Evolutionary conservation across 2,888 invertebrate genomes (phyloP), one percentile per base, ranked within the genome.

Genomic region (Elmis aenea): DNA sequence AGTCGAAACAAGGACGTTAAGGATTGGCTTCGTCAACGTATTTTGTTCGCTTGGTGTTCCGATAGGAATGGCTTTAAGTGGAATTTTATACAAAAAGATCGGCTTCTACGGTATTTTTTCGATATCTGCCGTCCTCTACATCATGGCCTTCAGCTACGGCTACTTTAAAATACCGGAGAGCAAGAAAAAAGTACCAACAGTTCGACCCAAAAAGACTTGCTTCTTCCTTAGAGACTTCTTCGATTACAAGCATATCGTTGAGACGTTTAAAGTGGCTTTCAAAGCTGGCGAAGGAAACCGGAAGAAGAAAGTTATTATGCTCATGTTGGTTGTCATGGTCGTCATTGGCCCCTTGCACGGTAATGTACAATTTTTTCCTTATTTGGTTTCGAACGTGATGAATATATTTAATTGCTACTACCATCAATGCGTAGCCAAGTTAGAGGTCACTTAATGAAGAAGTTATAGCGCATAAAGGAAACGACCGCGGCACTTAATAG

Each of bases 1-100:
- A 2, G 79, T 85, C 45, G 83, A 89, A 62, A 84, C 83, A 52
- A 77, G 91, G 51, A 92, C 92, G 12, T 71, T 88, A 26, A 70
- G 92, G 44, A 88, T 93, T 54, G 90, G 91, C 13, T 81, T 92
- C 31, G 83, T 90, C 46, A 93, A 93, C 68, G 77, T 91, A 4
- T 91, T 90, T 66, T 82, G 89, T 52, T 91, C 91, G 1, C 70
- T 92, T 26, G 90, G 92, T 13, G 84, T 90, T 35, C 90, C 92
- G 1, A 77, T 92, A 5, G 93, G 93, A n/a, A 83, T 89, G 57
- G 88, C 90, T 3, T 70, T 89, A 2, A 90, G 90, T 58, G 93
- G 92, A 1, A 77, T 90, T 33, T 70, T 92, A 9, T 79, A 83
- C 55, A 73, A 77, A 30, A 74, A 83, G 65, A 82, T 87, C 38